phyloP scores from a whole-genome alignment of 2,888 invertebrate genomes.

The Lordiphosa andalusiaca region DNA sequence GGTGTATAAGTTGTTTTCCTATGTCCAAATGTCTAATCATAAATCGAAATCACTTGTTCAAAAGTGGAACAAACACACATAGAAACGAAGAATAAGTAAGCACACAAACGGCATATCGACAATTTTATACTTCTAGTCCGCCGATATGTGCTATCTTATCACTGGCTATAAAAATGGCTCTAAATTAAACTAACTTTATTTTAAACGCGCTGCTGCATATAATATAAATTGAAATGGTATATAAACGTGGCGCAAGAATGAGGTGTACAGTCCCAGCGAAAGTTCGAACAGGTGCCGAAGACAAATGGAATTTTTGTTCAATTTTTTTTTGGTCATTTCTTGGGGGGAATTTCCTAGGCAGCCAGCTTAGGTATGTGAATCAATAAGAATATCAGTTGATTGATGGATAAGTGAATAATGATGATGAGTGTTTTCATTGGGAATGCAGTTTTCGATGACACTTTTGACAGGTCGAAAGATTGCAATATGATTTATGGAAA shows the following conservation, averaged over 20 bases:
- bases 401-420: slow-evolving; percentile 3
- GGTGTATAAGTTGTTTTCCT: slow-evolving; percentile 57
- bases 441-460: slow-evolving; percentile 3
- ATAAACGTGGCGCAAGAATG: slow-evolving; percentile 31
- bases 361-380: background rate
- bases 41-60: slow-evolving; percentile 70
- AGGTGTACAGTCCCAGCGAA: slow-evolving; percentile 31
- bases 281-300: slow-evolving; percentile 17
- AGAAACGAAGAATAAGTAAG: slow-evolving; percentile 8
- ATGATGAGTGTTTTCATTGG: background rate
- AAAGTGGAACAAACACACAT: slow-evolving; percentile 56
- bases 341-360: background rate
- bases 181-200: slow-evolving; percentile 54
- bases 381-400: slow-evolving; percentile 4
- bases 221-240: slow-evolving; percentile 54
- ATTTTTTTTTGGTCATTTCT: slow-evolving; percentile 1
- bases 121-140: slow-evolving; percentile 30
- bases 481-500: too few species aligned
- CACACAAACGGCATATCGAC: slow-evolving; percentile 23
- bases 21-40: slow-evolving; percentile 64
- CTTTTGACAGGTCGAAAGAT: slow-evolving; percentile 2
- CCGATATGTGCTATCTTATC: slow-evolving; percentile 50
- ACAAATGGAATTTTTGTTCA: slow-evolving; percentile 3
- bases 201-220: slow-evolving; percentile 38
- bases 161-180: slow-evolving; percentile 48